Evolutionary conservation across 1,140 invertebrate species (phyloP), one percentile per base, ranked within the genome.

Genomic region (Portunus trituberculatus): DNA sequence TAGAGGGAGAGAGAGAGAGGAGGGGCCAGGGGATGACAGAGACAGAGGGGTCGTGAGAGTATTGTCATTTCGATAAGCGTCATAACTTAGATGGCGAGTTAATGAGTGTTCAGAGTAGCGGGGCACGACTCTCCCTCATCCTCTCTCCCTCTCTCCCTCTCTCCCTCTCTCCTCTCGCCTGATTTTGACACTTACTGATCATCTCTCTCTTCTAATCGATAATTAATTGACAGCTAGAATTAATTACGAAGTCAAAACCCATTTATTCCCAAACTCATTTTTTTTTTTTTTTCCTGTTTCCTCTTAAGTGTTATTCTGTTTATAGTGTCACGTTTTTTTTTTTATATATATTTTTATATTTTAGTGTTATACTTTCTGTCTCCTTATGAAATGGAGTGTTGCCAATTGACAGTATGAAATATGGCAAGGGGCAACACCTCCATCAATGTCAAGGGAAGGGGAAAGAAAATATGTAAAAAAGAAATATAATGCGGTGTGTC

Each of bases 191-290:
- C 86, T 12, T 67, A 93, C 84, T 59, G 52, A 93, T 93, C 93
- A 88, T 67, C 93, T 93, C 46, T 67, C 46, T 67, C 46, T 89
- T 86, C 82, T 86, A 93, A 93, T 93, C 84, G 92, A 93, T 93
- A 89, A 59, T 88, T 88, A 88, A 88, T 59, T 93, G 93, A 89
- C 93, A 59, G 84, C 32, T 29, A 20, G 29, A 84, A 86, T 86
- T 93, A 93, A 93, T 93, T 84, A 93, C 29, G 25, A 48, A 93
- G 82, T 93, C 92, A n/a, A 92, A 92, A 67, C 52, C 82, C 91
- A 92, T 46, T 39, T 92, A 39, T 45, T 45, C 29, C n/a, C 25
- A 76, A 76, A 8, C 67, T 76, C n/a, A n/a, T 7, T 0, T 59
- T 59, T 59, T 20, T 20, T 59, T 20, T 59, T 59, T 16, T 59